These are phyloP conservation scores for Ephestia elutella DNA, from an alignment of 1,140 invertebrate species.

Conservation along the genomic window DNA sequence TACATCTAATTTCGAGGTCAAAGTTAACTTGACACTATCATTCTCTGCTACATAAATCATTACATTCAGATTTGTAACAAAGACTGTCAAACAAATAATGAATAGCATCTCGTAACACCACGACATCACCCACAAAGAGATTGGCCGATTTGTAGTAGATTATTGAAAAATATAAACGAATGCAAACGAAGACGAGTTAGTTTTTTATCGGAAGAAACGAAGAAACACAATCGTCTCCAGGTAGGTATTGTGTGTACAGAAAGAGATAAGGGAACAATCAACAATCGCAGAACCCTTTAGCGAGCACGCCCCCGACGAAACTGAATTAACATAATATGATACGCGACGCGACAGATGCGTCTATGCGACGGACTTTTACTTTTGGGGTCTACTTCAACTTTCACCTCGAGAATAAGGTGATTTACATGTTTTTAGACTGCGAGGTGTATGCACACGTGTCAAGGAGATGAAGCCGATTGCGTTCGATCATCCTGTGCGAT, in stretches of 20 bases:
- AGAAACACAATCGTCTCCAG: constrained; percentile 38
- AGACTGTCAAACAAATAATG: constrained; percentile 57
- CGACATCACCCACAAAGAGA: constrained; percentile 48
- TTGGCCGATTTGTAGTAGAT: constrained; percentile 63
- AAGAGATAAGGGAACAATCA: constrained; percentile 47
- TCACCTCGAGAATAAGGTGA: constrained; percentile 61
- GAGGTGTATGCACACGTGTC: constrained; percentile 42
- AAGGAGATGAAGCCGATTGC: constrained; percentile 25
- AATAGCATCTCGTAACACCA: constrained; percentile 40
- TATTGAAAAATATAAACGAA: constrained; percentile 52
- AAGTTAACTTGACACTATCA: constrained; percentile 14
- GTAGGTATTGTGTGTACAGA: constrained; percentile 36
- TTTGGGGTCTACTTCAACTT: constrained; percentile 61
- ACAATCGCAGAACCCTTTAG: constrained; percentile 43
- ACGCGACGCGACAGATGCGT: constrained; percentile 42
- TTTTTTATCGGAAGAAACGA: constrained; percentile 47
- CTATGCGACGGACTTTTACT: constrained; percentile 58
- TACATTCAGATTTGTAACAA: constrained; percentile 38
- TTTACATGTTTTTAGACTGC: constrained; percentile 54
- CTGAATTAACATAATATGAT: constrained; percentile 52
- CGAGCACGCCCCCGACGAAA: constrained; percentile 29
- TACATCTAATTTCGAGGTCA: constrained; percentile 7
- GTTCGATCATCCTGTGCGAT: constrained; percentile 55
- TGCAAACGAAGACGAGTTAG: constrained; percentile 34
- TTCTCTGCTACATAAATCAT: constrained; percentile 50